Base-by-base conservation (phyloP, 2,113 vertebrate species). In the Leptobrachium ailaonicum region DNA sequence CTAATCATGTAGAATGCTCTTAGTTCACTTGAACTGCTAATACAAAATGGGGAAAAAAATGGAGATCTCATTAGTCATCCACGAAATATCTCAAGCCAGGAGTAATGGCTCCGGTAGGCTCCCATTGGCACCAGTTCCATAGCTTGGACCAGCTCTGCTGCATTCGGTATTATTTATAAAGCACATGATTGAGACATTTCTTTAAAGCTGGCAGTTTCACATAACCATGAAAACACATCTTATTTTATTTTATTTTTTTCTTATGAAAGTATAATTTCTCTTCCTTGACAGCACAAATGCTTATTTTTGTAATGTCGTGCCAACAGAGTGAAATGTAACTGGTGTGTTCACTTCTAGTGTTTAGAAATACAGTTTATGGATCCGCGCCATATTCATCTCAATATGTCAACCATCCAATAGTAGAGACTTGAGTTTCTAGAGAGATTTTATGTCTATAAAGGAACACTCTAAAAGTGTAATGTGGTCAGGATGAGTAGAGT, bases 241-340 rank as follows among this genome's bases (percentile, higher is more conserved):
- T 50, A 50, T 50, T 50, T 50, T 50, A 50, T 8, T 50, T 50
- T 50, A 50, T 50, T 50, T 50, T 50, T 67, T 53, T 42, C 47
- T 43, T 14, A n/a, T 41, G 56, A 58, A 60, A 77, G 41, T 60
- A 40, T 66, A 60, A 77, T 70, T 32, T 43, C 20, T 77, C 75
- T 76, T 54, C 44, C 54, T 10, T 70, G 53, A 70, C 41, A 77
- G 41, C 6, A 56, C 54, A 43, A 67, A 76, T 67, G 45, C 40
- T 4, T n/a, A 69, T 76, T 76, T 54, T 63, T 10, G 45, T 42
- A 66, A 75, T 6, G 20, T 9, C 41, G 10, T 8, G 45, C 13
- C 13, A 76, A 7, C 13, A 8, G n/a, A 64, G 62, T 40, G 13
- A 56, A 43, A 20, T 2, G 20, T 70, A 69, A 43, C 40, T 53